phyloP scores from a whole-genome alignment of 2,888 invertebrate species.

The Lissocephala sabroskyi region DNA sequence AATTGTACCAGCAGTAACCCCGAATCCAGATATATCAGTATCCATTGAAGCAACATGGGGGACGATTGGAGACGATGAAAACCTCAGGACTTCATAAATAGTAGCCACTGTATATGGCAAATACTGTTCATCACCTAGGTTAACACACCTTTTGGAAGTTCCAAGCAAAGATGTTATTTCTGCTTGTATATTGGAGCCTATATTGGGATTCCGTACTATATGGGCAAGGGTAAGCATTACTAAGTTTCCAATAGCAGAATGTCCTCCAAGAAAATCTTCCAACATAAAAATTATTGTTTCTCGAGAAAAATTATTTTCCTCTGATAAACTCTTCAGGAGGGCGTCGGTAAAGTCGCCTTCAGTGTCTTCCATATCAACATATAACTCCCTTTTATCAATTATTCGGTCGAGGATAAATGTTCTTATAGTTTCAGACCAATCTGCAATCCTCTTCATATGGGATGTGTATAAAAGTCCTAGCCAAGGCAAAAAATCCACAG shows the following conservation, averaged over 20 bases:
- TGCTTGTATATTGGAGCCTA: conserved; percentile 77
- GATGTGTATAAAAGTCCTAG: conserved; percentile 80
- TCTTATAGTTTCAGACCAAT: conserved; percentile 81
- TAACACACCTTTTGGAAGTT: conserved; percentile 74
- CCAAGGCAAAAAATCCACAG: conserved; percentile 89
- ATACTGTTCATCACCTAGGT: conserved; percentile 77
- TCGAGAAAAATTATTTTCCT: conserved; percentile 77
- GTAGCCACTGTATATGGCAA: conserved; percentile 88
- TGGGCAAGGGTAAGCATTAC: conserved; percentile 83
- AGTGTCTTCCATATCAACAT: conserved; percentile 74
- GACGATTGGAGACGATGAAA: conserved; percentile 89
- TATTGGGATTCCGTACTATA: conserved; percentile 78
- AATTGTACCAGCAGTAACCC: conserved; percentile 82
- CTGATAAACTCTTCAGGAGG: conserved; percentile 79
- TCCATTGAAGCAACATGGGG: conserved; percentile 86
- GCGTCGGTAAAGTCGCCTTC: conserved; percentile 87
- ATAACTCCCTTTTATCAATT: conserved; percentile 73
- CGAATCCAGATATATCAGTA: conserved; percentile 80
- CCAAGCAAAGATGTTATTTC: conserved; percentile 79
- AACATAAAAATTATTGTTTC: conserved; percentile 85
- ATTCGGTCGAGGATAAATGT: conserved; percentile 82
- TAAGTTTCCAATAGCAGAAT: conserved; percentile 88
- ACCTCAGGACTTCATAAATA: conserved; percentile 83
- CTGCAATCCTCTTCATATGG: conserved; percentile 79
- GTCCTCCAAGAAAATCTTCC: conserved; percentile 90